These are phyloP conservation scores for Enteromius unitaeniatus DNA, from an alignment of 2,797 vertebrate genomes.

Conservation along the genomic window DNA sequence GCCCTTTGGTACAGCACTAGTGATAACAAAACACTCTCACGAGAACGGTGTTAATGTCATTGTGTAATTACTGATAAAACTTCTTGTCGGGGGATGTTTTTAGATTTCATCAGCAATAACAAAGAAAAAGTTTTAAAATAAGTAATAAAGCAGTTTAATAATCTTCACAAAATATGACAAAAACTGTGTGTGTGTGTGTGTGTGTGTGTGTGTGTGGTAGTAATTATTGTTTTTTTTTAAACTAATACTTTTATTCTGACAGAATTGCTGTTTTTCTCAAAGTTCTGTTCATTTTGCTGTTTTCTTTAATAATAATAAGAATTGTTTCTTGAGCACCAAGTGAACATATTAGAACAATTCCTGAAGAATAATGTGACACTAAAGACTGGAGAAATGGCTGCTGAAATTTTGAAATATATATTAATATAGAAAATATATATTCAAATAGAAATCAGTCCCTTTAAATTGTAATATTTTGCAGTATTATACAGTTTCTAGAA, in stretches of 20 bases:
- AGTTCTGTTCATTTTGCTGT: not conserved
- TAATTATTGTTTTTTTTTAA: not conserved
- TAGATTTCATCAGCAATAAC: not conserved
- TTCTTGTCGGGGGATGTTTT: not conserved
- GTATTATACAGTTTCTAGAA: not conserved
- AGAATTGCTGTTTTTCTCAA: not conserved
- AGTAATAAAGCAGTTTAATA: not conserved
- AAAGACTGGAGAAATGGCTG: not conserved
- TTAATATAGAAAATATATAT: not conserved
- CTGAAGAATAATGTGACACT: not conserved
- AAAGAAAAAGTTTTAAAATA: not conserved
- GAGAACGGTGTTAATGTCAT: constrained; percentile 1
- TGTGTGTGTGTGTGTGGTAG: not conserved
- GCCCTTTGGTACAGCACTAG: not conserved
- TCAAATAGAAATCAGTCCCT: not conserved
- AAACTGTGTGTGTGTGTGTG: not conserved
- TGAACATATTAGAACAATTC: not conserved
- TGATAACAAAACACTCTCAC: constrained; percentile 9
- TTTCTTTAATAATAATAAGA: not conserved
- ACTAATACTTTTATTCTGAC: not conserved
- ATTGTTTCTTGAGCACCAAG: not conserved
- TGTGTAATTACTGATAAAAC: not conserved
- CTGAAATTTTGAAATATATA: not conserved
- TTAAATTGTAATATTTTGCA: not conserved
- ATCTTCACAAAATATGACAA: not conserved